These are phyloP conservation scores for Tubulanus polymorphus DNA, from an alignment of 2,888 invertebrate genomes.

Conservation along the genomic window DNA sequence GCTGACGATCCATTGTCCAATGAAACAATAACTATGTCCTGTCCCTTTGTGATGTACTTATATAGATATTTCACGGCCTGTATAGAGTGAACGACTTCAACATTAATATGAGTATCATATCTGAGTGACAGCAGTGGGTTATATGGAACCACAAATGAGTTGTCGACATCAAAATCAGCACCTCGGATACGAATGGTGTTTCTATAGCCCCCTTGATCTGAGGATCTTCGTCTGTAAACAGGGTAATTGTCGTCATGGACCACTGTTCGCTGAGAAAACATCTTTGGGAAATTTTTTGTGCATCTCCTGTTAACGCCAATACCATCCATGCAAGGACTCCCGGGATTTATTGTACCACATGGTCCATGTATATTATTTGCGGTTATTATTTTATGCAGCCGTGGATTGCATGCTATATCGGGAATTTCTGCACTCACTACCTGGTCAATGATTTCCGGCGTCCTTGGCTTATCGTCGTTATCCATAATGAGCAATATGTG, in stretches of 20 bases:
- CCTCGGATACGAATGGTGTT: not conserved
- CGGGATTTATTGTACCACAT: conserved; percentile 23
- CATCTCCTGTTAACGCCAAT: conserved; percentile 9
- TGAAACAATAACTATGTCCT: not conserved
- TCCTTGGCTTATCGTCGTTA: not conserved
- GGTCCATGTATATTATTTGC: conserved; percentile 29
- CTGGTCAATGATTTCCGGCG: conserved; percentile 7
- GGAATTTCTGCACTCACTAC: conserved; percentile 21
- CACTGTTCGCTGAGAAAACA: conserved; percentile 8
- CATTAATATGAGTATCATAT: conserved; percentile 49
- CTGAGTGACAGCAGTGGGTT: conserved; percentile 35
- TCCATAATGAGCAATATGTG: not conserved
- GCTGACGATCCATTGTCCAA: not conserved
- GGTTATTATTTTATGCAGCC: conserved; percentile 21
- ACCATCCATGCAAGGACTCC: conserved; percentile 20
- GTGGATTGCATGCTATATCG: conserved; percentile 15
- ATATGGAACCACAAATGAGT: conserved; percentile 20
- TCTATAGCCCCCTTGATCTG: not conserved
- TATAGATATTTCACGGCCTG: conserved; percentile 32
- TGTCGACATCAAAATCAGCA: not conserved
- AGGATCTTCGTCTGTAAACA: conserved; percentile 4
- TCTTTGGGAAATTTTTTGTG: conserved; percentile 27
- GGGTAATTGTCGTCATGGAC: conserved; percentile 8
- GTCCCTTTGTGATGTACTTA: conserved; percentile 25
- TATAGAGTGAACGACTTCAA: conserved; percentile 34